Conservation (phyloP, 2,797 vertebrate species). For the Sebastes iracundus region DNA sequence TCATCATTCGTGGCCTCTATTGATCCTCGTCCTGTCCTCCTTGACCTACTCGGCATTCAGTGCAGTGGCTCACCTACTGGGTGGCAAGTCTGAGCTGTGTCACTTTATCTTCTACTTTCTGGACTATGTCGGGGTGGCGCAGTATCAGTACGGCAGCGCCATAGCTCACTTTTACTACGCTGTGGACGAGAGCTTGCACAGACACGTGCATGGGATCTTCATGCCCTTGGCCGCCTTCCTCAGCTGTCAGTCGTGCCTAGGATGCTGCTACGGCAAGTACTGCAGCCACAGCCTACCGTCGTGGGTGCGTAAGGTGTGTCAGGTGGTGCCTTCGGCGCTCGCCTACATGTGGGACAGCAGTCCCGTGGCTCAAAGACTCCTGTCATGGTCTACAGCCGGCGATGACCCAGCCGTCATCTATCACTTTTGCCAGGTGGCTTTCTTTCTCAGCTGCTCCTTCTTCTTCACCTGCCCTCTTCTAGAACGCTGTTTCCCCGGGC, state of each 20-base stretch:
- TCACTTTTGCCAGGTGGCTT: constrained; percentile 82
- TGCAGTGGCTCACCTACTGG: constrained; percentile 87
- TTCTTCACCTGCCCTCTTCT: constrained; percentile 89
- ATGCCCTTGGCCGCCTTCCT: constrained; percentile 83
- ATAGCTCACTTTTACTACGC: constrained; percentile 89
- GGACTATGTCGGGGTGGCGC: constrained; percentile 91
- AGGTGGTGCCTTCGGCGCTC: constrained; percentile 87
- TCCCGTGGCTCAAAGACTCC: constrained; percentile 85
- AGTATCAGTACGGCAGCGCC: constrained; percentile 92
- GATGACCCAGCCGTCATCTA: constrained; percentile 57
- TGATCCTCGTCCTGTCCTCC: constrained; percentile 86
- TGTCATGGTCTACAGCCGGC: constrained; percentile 38
- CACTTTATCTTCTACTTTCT: constrained; percentile 91
- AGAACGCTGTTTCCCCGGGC: constrained; percentile 87
- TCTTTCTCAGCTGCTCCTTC: constrained; percentile 86
- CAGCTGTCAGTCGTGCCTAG: constrained; percentile 88
- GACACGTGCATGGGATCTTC: constrained; percentile 76
- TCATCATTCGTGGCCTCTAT: constrained; percentile 86
- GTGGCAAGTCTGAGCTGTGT: constrained; percentile 88
- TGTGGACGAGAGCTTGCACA: constrained; percentile 83
- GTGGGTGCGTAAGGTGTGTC: constrained; percentile 83
- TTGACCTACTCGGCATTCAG: constrained; percentile 87
- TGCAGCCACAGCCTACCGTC: constrained; percentile 67
- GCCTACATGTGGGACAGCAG: constrained; percentile 91
- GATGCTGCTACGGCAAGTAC: constrained; percentile 92